Conservation (phyloP, 2,797 vertebrate genomes). For the Dipus sagitta region DNA sequence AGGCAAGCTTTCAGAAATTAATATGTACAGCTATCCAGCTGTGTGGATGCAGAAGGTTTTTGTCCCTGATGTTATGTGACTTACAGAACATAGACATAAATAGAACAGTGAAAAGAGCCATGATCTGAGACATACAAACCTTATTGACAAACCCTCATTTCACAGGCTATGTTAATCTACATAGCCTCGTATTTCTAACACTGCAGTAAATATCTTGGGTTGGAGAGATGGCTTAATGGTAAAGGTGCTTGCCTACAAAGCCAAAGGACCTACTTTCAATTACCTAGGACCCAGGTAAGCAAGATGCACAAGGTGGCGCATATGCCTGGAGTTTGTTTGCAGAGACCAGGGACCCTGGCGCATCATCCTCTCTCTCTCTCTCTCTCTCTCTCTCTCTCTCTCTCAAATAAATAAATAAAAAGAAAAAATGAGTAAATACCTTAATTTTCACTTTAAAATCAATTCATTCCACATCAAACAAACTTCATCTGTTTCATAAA, state of each 20-base stretch:
- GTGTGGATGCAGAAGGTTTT: not conserved
- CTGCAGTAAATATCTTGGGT: constrained; percentile 41
- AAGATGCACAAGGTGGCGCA: too few relatives aligned
- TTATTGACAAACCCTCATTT: constrained; percentile 28
- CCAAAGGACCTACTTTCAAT: too few relatives aligned
- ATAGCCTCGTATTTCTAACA: constrained; percentile 63
- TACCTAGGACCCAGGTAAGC: too few relatives aligned
- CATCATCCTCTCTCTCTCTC: too few relatives aligned
- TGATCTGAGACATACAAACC: constrained; percentile 50
- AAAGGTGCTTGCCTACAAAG: too few relatives aligned
- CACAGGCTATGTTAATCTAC: constrained; percentile 54
- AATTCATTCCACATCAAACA: constrained; percentile 58
- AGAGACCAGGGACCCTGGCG: too few relatives aligned
- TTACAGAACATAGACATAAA: constrained; percentile 61
- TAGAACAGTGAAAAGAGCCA: constrained; percentile 8
- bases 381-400: too few relatives aligned
- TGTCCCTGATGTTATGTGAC: not conserved
- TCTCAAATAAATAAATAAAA: too few relatives aligned
- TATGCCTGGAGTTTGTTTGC: too few relatives aligned
- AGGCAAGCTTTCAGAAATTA: constrained; percentile 51
- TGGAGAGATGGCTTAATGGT: too few relatives aligned
- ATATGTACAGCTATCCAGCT: not conserved
- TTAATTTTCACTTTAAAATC: constrained; percentile 67
- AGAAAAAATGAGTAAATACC: constrained; percentile 49
- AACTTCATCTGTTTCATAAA: constrained; percentile 52